Conservation (phyloP, 2,797 vertebrate species). For the Micropoecilia bifurca region DNA sequence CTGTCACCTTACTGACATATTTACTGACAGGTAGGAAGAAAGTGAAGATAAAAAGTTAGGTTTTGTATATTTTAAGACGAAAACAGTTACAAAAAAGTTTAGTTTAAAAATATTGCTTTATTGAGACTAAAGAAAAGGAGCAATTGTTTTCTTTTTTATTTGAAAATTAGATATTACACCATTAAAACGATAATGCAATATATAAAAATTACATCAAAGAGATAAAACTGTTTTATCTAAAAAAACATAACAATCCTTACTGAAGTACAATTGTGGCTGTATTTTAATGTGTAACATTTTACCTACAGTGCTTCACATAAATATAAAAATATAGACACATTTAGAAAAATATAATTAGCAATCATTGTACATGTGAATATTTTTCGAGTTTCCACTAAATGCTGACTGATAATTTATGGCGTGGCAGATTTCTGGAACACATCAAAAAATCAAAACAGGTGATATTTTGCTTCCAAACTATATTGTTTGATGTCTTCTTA, state of each 20-base stretch:
- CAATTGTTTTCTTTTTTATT: not conserved
- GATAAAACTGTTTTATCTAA: conserved; percentile 26
- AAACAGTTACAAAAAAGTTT: conserved; percentile 34
- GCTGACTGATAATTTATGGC: conserved; percentile 55
- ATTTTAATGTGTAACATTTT: conserved; percentile 52
- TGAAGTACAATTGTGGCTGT: conserved; percentile 35
- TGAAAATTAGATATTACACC: not conserved
- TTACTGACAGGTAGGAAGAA: not conserved
- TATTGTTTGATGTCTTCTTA: conserved; percentile 66
- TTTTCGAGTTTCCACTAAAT: conserved; percentile 58
- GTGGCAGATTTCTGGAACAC: conserved; percentile 58
- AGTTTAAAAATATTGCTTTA: not conserved
- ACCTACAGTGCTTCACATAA: conserved; percentile 31
- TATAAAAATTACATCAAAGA: conserved; percentile 23
- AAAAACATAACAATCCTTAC: not conserved
- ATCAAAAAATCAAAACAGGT: conserved; percentile 63
- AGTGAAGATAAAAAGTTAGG: conserved; percentile 34
- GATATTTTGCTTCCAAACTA: conserved; percentile 48
- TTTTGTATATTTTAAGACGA: not conserved
- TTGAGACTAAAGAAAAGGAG: not conserved
- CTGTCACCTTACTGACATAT: not conserved
- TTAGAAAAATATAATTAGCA: conserved; percentile 48
- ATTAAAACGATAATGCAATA: conserved; percentile 21
- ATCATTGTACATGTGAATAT: conserved; percentile 38
- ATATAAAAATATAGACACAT: conserved; percentile 48